Base-by-base conservation (phyloP, 53 echinoderm and acorn worm genomes). In the Temnopleurus reevesii region DNA sequence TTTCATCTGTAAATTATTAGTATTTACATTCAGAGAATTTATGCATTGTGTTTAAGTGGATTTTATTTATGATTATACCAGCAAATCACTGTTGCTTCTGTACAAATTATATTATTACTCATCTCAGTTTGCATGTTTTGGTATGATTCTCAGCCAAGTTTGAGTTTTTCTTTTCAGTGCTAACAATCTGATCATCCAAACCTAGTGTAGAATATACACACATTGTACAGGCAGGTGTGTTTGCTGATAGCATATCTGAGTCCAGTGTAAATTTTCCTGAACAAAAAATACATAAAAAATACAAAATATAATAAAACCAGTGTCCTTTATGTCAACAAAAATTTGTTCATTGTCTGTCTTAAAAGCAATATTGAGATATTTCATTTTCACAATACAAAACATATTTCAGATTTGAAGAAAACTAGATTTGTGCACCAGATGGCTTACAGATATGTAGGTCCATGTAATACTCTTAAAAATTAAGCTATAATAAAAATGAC, bases 211-310 rank as follows among this genome's bases (percentile, higher is more conserved):
- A 33, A 45, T 44, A 77, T 77, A 24, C 77, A 77, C 77, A 18
- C 77, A 77, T 17, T 77, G 77, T 77, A 77, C 77, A 77, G 77
- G 21, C 77, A 25, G 77, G 77, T 63, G 77, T 77, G 77, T 77
- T 77, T 63, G 43, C 44, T 38, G 8, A 45, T 77, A 45, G 45
- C 44, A 4, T 45, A 7, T 77, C 63, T 12, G 18, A 63, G 44
- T 44, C 77, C 71, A 13, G 9, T 77, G 77, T 77, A 77, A 43
- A 77, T 77, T 77, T 19, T 77, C 45, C 45, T 77, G 15, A 63
- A 63, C 34, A 17, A 33, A 77, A 77, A 77, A 77, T 24, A n/a
- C 26, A 77, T 77, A 77, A 77, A 77, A 77, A 77, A 24, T 77
- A 76, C 45, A 76, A 76, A 76, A 44, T 35, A 6, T 43, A 29